phyloP scores from a whole-genome alignment of 2,113 vertebrate genomes.

The Peromyscus maniculatus region DNA sequence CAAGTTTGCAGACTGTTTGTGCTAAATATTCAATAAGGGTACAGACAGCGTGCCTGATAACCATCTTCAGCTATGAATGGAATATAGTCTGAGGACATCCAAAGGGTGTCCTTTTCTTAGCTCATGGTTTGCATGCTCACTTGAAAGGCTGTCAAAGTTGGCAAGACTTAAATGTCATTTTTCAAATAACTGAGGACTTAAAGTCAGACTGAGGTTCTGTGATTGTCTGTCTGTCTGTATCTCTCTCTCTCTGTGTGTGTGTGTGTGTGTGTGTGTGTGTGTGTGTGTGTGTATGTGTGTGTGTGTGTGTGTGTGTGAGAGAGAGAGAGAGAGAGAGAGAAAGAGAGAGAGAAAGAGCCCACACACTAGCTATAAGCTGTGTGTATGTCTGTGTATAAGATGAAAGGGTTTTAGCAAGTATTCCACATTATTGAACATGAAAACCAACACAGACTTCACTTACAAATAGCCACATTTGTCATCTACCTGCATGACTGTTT shows the following conservation, averaged over 20 bases:
- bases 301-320: no score
- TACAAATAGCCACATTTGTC: constrained; percentile 45
- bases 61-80: constrained; percentile 36
- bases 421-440: constrained; percentile 80
- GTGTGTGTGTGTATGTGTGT: not conserved
- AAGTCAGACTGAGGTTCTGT: constrained; percentile 79
- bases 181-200: constrained; percentile 80
- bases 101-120: constrained; percentile 54
- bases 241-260: not conserved
- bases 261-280: not conserved
- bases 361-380: not conserved
- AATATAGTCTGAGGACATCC: constrained; percentile 23
- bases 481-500: constrained; percentile 63
- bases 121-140: constrained; percentile 9
- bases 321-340: no score
- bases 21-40: constrained; percentile 7
- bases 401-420: constrained; percentile 83
- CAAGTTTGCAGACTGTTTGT: constrained; percentile 63
- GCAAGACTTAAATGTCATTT: constrained; percentile 85
- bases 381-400: constrained; percentile 61
- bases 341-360: not conserved
- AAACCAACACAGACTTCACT: constrained; percentile 78
- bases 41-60: not conserved
- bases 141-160: constrained; percentile 81
- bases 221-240: no score